Base-by-base conservation (phyloP, 2,797 vertebrate genomes). In the Lagodon rhomboides region DNA sequence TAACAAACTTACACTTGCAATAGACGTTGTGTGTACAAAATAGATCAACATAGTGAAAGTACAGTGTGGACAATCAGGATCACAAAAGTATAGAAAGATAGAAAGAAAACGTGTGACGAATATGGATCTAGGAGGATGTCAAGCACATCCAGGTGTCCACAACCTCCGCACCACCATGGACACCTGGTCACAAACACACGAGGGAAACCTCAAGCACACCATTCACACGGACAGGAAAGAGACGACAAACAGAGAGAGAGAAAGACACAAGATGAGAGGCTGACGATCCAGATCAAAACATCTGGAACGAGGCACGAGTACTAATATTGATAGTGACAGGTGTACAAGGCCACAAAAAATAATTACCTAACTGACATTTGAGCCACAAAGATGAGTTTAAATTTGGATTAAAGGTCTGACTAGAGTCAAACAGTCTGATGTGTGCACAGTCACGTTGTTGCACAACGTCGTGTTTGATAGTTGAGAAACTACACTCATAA, bases 401-500 rank as follows among this genome's bases (percentile, higher is more conserved):
- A 55, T 63, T 63, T 25, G 51, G 38, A 44, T 25, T 18, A 10
- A 23, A 72, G 62, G 34, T 53, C 25, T 56, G 6, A 10, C 5
- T 8, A 20, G 63, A 56, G 58, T 55, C 68, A 34, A 20, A 5
- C 30, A 25, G 68, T 63, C 49, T 4, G 44, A 51, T 43, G 43
- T 76, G 55, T 74, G 64, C 64, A 60, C 34, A 74, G 79, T 72
- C 49, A 47, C 4, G 25, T 63, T 5, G 18, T 83, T 49, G 38
- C 51, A 73, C 38, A 55, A 65, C 70, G 17, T 68, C 44, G 41
- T 15, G 15, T 72, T 41, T 72, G 76, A 80, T 55, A 87, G 83
- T 41, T 72, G 85, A 86, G 80, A 84, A 17, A 59, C 38, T 49
- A 0, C 0, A 2, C 46, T 73, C 69, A 23, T 85, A 80, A 89